Base-by-base conservation (phyloP, 2,888 invertebrate species). In the Phaedon cochleariae region DNA sequence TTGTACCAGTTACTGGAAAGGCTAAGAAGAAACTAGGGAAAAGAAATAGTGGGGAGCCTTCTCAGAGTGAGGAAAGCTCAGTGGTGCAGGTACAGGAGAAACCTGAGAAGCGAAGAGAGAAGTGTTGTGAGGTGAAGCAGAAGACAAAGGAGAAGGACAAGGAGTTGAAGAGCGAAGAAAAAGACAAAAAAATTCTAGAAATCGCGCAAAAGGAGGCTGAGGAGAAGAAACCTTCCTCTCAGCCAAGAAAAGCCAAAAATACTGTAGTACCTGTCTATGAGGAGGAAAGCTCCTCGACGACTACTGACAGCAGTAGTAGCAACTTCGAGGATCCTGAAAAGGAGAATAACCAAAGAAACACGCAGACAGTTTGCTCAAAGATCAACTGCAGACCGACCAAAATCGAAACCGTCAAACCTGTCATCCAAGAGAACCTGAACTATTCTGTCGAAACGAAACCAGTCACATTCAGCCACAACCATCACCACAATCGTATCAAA, bases 201-300 rank as follows among this genome's bases (percentile, higher is more conserved):
- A 62, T 17, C 49, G 51, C 61, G 41, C 53, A 65, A 62, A 76
- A 76, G 65, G 73, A 74, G 69, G 79, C 79, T 65, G 79, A 74
- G 59, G 64, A 73, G 54, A 73, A 76, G 66, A 74, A 75, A 54
- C 66, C 72, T 60, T 64, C 55, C 63, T 65, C 62, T 79, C 71
- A 76, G 72, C 71, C 76, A 49, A 74, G 72, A 68, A 63, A 68
- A 69, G 70, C 68, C 72, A 74, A 74, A 74, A 76, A 71, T 67
- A 73, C 70, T 68, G 62, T 60, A 71, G 74, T 74, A 72, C 77
- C 74, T 72, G 83, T 83, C 70, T 85, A 85, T 46, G 89, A 89
- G 76, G 90, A 90, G 77, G 91, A 91, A 74, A 88, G 89, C 1
- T 90, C 90, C 7, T 91, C 91, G 0, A 90, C 90, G 1, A 90